Conservation (phyloP, 2,888 invertebrate species). For the Tetheella fluctuosa region DNA sequence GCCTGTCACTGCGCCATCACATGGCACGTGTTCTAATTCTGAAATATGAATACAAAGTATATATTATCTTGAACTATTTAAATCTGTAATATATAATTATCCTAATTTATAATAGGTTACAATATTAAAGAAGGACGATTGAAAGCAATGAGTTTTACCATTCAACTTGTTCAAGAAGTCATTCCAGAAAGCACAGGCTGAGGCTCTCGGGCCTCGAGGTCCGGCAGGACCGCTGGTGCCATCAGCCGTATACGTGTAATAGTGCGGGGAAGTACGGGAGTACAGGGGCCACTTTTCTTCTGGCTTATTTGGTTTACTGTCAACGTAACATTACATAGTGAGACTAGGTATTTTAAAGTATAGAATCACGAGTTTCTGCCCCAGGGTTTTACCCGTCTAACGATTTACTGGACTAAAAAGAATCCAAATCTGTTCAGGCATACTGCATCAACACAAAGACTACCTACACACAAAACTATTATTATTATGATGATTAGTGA, state of each 20-base stretch:
- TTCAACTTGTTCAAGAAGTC: slow-evolving; percentile 95
- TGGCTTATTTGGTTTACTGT: slow-evolving; percentile 86
- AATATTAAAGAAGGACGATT: background rate
- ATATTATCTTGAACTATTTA: slow-evolving; percentile 1
- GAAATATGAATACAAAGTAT: slow-evolving; percentile 38
- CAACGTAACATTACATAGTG: slow-evolving; percentile 31
- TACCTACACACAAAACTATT: too few species aligned
- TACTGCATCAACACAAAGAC: too few species aligned
- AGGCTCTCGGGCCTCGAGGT: slow-evolving; percentile 90
- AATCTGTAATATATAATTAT: too few species aligned
- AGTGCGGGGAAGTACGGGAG: slow-evolving; percentile 92
- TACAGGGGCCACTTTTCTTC: slow-evolving; percentile 95
- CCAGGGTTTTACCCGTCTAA: too few species aligned
- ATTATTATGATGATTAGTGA: too few species aligned
- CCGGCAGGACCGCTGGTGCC: slow-evolving; percentile 86
- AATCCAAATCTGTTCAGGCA: too few species aligned
- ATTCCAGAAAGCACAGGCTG: slow-evolving; percentile 98
- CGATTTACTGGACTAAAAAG: too few species aligned
- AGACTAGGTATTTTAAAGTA: background rate
- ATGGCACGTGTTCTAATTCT: slow-evolving; percentile 78
- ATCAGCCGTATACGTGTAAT: slow-evolving; percentile 95
- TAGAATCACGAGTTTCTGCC: background rate
- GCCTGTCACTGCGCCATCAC: slow-evolving; percentile 79
- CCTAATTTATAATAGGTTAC: too few species aligned
- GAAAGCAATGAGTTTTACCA: slow-evolving; percentile 74